These are phyloP conservation scores for Climacteris rufus DNA, from an alignment of 2,113 vertebrate genomes.

Conservation along the genomic window DNA sequence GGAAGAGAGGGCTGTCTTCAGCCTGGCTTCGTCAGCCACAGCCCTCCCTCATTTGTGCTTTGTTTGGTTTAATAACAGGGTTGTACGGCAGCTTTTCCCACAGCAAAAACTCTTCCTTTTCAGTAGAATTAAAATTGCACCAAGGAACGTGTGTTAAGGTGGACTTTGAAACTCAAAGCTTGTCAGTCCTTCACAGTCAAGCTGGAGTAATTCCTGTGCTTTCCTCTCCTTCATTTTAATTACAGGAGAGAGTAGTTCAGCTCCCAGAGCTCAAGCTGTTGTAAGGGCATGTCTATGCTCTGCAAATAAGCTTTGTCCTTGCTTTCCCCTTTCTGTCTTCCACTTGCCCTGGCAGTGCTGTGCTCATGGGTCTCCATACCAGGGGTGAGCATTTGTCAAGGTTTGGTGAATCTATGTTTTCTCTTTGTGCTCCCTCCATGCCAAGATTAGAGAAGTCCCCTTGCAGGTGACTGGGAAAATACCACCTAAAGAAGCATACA, in stretches of 20 bases:
- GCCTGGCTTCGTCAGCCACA: not conserved
- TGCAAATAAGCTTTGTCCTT: not conserved
- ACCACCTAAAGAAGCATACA: not conserved
- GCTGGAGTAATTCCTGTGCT: not conserved
- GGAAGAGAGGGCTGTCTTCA: not conserved
- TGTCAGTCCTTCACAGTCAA: not conserved
- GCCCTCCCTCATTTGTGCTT: not conserved
- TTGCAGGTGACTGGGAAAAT: not conserved
- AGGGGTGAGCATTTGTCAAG: not conserved
- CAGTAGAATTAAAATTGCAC: accelerated
- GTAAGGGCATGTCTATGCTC: not conserved
- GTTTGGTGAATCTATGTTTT: not conserved
- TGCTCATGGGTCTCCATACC: not conserved
- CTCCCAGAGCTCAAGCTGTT: not conserved
- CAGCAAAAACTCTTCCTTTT: not conserved
- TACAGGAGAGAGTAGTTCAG: not conserved
- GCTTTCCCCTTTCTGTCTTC: not conserved
- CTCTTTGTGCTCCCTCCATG: not conserved
- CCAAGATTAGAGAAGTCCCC: not conserved
- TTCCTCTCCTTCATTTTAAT: not conserved
- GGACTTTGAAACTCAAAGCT: not conserved
- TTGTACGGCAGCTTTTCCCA: not conserved
- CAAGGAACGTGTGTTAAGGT: not conserved
- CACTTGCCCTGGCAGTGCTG: not conserved
- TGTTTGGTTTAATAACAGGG: not conserved